Evolutionary conservation across 2,113 vertebrate genomes (phyloP), one percentile per base, ranked within the genome.

Genomic region (human): DNA sequence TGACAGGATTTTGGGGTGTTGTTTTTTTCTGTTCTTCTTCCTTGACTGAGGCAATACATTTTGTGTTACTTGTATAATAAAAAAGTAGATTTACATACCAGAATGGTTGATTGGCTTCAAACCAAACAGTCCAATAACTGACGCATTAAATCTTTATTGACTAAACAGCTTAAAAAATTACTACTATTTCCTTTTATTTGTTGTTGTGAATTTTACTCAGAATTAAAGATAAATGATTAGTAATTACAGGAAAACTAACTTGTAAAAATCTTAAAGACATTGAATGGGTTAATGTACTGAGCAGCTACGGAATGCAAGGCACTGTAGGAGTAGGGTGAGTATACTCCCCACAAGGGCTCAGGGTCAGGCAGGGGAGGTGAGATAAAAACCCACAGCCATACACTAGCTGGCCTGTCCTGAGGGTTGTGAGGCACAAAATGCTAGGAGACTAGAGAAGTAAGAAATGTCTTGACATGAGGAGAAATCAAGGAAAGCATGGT

Each of bases 101-200:
- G 3, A 23, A 30, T 61, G 40, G 32, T 96, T 90, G 64, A 83
- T 30, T 80, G n/a, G 70, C 57, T 90, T 92, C n/a, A 79, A 90
- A 80, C 5, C 70, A 48, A 92, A 79, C 40, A 94, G 43, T 38
- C 75, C 75, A 61, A 70, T 76, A 93, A 91, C 32, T 43, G 40
- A 57, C 8, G 52, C 87, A 57, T 17, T 40, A 86, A 78, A 93
- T 57, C 38, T 59, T 93, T 93, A 70, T 35, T 93, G 85, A 91
- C 18, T 90, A 94, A 94, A 84, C 22, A 95, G 57, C 57, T 95
- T 45, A 32, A 59, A 83, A 94, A 94, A 76, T 23, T 27, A 87
- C 78, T 82, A n/a, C 52, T 59, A 38, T 80, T 95, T 96, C 17
- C 14, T 83, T 88, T 61, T 55, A 10, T 76, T 88, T 93, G 43